Conservation (phyloP, 2,797 vertebrate genomes). For the Typhlichthys subterraneus region DNA sequence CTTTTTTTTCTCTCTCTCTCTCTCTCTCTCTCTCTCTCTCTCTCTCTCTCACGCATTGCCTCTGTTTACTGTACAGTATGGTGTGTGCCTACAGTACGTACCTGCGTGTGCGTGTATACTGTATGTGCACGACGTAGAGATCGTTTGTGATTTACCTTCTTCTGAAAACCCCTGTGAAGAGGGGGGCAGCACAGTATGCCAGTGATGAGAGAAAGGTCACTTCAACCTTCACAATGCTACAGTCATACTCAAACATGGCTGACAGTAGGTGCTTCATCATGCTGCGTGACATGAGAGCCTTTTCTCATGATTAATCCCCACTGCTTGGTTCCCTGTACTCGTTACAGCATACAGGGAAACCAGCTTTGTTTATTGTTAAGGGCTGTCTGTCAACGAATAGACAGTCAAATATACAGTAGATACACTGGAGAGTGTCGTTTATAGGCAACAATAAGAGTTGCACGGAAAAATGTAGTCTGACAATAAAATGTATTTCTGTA, state of each 20-base stretch:
- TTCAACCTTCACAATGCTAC: constrained; percentile 68
- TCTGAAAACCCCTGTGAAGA: constrained; percentile 30
- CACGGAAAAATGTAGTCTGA: background rate
- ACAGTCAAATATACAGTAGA: background rate
- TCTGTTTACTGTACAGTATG: background rate
- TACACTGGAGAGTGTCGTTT: background rate
- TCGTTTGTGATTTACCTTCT: constrained; percentile 26
- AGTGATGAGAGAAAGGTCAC: constrained; percentile 68
- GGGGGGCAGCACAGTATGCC: constrained; percentile 42
- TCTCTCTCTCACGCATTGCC: background rate
- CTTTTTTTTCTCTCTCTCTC: constrained; percentile 17
- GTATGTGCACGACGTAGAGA: background rate
- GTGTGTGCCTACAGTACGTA: constrained; percentile 46
- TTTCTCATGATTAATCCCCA: constrained; percentile 65
- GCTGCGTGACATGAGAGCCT: constrained; percentile 62
- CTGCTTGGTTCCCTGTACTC: constrained; percentile 34
- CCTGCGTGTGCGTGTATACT: constrained; percentile 43
- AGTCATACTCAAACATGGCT: constrained; percentile 69
- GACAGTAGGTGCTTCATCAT: constrained; percentile 72
- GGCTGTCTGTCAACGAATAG: constrained; percentile 9
- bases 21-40: background rate
- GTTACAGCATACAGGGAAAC: constrained; percentile 20
- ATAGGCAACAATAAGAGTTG: too few species aligned
- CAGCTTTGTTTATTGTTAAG: constrained; percentile 27
- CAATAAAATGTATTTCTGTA: constrained; percentile 16